Evolutionary conservation across 2,888 invertebrate genomes (phyloP).

Genomic region (Habrosyne pyritoides): DNA sequence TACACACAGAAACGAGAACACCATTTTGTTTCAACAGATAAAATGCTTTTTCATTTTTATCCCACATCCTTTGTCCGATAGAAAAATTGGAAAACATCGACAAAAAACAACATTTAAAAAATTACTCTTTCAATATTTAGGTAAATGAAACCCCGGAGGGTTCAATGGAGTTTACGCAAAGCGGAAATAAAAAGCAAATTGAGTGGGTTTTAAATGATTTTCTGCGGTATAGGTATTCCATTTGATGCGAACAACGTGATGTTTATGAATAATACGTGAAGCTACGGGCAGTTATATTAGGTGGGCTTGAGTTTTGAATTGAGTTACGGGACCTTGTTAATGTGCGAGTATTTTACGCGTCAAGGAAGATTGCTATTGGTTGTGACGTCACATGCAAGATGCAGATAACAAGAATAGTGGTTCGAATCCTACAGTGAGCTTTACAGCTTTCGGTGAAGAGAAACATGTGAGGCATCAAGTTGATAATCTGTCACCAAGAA

Average conservation of each 20-base stretch:
- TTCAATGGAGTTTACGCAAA: neutral
- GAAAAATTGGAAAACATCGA: conserved; percentile 1
- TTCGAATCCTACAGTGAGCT: too few species aligned
- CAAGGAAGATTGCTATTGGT: too few species aligned
- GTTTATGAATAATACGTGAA: too few species aligned
- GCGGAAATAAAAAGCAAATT: neutral
- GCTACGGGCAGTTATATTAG: too few species aligned
- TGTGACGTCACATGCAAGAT: too few species aligned
- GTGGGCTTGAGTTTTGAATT: neutral
- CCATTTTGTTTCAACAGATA: neutral
- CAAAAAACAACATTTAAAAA: neutral
- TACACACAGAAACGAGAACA: neutral
- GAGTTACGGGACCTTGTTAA: too few species aligned
- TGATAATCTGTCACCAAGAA: too few species aligned
- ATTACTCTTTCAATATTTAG: neutral
- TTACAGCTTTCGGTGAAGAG: too few species aligned
- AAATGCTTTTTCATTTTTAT: neutral
- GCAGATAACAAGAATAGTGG: too few species aligned
- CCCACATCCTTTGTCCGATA: neutral
- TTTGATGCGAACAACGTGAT: neutral
- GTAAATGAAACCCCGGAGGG: neutral
- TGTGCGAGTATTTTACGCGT: neutral
- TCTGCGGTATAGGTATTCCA: neutral
- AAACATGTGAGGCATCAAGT: too few species aligned
- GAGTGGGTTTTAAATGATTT: neutral